Base-by-base conservation (phyloP, 2,797 vertebrate species). In the Anabas testudineus region DNA sequence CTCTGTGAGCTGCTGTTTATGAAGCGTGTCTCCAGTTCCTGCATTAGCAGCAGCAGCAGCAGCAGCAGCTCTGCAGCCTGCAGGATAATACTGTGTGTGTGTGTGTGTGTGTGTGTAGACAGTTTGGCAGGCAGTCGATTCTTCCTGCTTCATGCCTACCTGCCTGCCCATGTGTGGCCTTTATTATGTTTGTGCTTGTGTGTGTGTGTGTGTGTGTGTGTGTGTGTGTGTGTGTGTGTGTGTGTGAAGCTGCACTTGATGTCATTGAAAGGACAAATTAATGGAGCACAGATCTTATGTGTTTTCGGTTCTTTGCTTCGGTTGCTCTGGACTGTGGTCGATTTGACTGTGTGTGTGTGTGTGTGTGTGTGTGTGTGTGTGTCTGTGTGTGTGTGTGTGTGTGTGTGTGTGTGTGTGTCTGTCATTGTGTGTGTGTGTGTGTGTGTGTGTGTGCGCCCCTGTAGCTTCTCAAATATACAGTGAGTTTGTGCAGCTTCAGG, bases 251-350 rank as follows among this genome's bases (percentile, higher is more conserved):
- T 5, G 7, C 10, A 43, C 24, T n/a, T 61, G 59, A 66, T 8
- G 5, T 54, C 66, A 64, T 49, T 70, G 64, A 57, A 65, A 53
- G 68, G 57, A 75, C 74, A 65, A 67, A 73, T 74, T 76, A 80
- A 78, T 70, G 64, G 67, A 80, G 63, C 80, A 80, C 64, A 66
- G 74, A 78, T 56, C 53, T 59, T 67, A 72, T 75, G 71, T 68
- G 67, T 69, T 75, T 43, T 52, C 30, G 30, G 61, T 65, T 79
- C 72, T 53, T 57, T 8, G 56, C 69, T 71, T 34, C 12, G 54
- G 61, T 61, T 74, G 74, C 64, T 71, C 42, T 59, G 61, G 65
- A 51, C 65, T 71, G 62, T 61, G 67, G 60, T 59, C 67, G 68
- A 21, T 72, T 61, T 59, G 36, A 42, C 51, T 16, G 1, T 5